Base-by-base conservation (phyloP, 2,888 invertebrate genomes). In the Amiota communis region DNA sequence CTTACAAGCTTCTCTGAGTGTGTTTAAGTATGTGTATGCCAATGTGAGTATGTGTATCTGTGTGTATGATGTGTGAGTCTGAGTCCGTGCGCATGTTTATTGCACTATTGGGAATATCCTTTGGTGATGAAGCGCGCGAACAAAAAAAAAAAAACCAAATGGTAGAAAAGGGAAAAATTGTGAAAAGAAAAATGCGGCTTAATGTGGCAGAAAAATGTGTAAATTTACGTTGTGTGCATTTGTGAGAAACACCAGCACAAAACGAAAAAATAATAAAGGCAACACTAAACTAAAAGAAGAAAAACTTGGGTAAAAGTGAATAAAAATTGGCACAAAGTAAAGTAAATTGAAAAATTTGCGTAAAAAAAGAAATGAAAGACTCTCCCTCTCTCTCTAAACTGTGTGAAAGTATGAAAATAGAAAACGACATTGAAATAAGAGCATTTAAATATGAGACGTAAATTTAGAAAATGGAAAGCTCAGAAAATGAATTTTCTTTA, bases 151-250 rank as follows among this genome's bases (percentile, higher is more conserved):
- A 57, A 56, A 56, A 15, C n/a, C n/a, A n/a, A n/a, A n/a, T 57
- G 57, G 4, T 15, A 15, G 12, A 57, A 57, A 53, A 53, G 9
- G 8, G 8, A 10, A 53, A 53, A 53, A 53, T 56, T 73, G 72
- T 74, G 73, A 63, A 64, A 70, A 79, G 75, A 74, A 79, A 79
- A 80, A 75, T 75, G 76, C 79, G 81, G 83, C 84, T 84, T 83
- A 83, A 83, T 83, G 84, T 83, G 83, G 84, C 83, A 84, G 84
- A 84, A 83, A 83, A 83, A 84, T 83, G 82, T 84, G 83, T 83
- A 83, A 84, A 83, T 83, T 78, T 84, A 83, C 82, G 80, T 78
- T 75, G n/a, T 68, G 51, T 51, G 51, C 51, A 68, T 51, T 36
- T 36, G 36, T 36, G n/a, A 8, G 59, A 15, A 17, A 9, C 57